Conservation (phyloP, 2,888 invertebrate genomes). For the Coronaproctus castanopsis region DNA sequence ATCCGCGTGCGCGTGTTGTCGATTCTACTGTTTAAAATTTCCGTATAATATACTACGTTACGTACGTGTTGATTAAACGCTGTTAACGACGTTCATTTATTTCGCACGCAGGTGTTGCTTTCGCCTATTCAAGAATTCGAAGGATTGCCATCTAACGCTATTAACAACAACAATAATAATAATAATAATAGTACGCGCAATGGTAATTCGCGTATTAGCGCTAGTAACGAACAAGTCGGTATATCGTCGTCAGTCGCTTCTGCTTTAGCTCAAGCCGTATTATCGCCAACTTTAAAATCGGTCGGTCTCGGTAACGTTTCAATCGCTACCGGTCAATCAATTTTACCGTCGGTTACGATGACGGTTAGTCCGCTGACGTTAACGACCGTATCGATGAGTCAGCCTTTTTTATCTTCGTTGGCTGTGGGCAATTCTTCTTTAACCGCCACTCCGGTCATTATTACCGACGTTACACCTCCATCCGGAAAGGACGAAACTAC, state of each 20-base stretch:
- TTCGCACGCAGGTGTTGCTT: constrained; percentile 49
- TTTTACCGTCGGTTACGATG: constrained; percentile 30
- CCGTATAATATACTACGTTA: too few species aligned
- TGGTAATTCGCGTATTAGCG: constrained; percentile 1
- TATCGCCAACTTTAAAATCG: constrained; percentile 38
- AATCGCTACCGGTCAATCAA: constrained; percentile 22
- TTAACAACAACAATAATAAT: not conserved
- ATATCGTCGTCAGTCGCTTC: constrained; percentile 39
- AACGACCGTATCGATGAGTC: constrained; percentile 26
- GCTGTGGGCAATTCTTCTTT: constrained; percentile 21
- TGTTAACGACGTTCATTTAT: too few species aligned
- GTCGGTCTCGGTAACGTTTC: constrained; percentile 15
- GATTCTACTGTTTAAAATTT: too few species aligned
- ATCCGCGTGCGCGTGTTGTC: too few species aligned
- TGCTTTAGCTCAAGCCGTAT: constrained; percentile 56
- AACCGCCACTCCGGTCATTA: constrained; percentile 16
- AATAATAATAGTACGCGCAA: not conserved
- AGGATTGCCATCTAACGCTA: constrained; percentile 7
- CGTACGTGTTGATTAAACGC: too few species aligned
- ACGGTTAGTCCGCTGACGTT: constrained; percentile 27
- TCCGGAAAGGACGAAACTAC: constrained; percentile 9
- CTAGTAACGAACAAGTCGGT: not conserved
- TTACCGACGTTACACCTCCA: constrained; percentile 20
- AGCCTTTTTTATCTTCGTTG: constrained; percentile 35
- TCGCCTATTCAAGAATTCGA: constrained; percentile 72